phyloP scores from a whole-genome alignment of 1,140 invertebrate genomes.

The Papilio polytes region DNA sequence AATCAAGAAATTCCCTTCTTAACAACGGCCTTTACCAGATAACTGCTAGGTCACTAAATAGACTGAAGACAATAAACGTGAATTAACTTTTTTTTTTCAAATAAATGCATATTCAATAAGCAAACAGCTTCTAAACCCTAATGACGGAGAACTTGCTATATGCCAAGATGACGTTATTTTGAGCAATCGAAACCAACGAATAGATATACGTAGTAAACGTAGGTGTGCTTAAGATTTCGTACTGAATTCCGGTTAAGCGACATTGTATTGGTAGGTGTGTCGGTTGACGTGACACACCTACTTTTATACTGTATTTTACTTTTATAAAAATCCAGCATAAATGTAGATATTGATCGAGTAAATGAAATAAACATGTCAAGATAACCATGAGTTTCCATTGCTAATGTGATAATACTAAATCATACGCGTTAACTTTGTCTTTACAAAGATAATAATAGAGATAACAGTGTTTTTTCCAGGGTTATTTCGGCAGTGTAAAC shows the following conservation, averaged over 20 bases:
- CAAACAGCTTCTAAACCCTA: not conserved
- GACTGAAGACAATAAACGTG: not conserved
- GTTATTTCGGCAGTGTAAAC: not conserved
- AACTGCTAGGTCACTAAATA: not conserved
- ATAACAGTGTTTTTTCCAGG: not conserved
- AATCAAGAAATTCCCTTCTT: slow-evolving; percentile 7
- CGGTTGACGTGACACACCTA: not conserved
- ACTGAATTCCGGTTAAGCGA: not conserved
- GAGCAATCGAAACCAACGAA: not conserved
- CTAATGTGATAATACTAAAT: not conserved
- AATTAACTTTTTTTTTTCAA: slow-evolving; percentile 1
- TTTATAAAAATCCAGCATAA: not conserved
- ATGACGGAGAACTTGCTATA: too few species aligned
- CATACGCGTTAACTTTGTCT: not conserved
- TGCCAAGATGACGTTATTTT: not conserved
- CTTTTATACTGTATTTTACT: not conserved
- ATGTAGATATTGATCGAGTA: not conserved
- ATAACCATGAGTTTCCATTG: not conserved
- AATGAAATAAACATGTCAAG: not conserved
- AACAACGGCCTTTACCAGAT: not conserved
- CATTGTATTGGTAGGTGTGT: not conserved
- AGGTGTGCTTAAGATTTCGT: not conserved
- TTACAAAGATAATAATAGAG: not conserved
- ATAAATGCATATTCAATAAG: not conserved
- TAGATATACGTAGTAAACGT: not conserved